A percentile compares a stretch with the other conserved stretches of the same genome.
These are phyloP conservation scores for Phylloscopus trochiloides DNA, from an alignment of 2,113 vertebrate species.

Conservation along the genomic window DNA sequence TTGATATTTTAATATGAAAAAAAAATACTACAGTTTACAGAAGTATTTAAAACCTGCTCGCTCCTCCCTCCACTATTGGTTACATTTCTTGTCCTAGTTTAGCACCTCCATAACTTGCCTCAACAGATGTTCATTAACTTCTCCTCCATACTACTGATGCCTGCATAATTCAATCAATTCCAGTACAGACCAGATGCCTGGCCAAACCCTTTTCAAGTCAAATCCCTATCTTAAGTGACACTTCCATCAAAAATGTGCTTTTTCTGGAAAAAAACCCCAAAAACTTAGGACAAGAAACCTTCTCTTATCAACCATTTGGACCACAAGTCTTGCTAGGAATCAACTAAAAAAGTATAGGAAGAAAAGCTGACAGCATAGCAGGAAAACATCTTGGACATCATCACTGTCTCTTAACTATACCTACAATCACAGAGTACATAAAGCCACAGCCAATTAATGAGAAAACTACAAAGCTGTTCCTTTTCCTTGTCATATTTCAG, in stretches of 20 bases:
- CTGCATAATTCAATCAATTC: not conserved
- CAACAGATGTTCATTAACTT: not conserved
- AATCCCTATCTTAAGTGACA: not conserved
- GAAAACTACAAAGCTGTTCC: not conserved
- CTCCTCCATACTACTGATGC: not conserved
- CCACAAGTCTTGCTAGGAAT: not conserved
- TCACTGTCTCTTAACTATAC: not conserved
- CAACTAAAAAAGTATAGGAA: not conserved
- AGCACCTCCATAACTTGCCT: not conserved
- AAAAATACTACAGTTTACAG: not conserved
- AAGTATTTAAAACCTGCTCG: not conserved
- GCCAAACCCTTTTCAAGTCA: not conserved
- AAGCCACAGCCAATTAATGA: not conserved
- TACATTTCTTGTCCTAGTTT: not conserved
- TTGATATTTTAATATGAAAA: not conserved
- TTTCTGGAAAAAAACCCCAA: not conserved
- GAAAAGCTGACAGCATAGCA: not conserved
- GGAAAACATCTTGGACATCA: not conserved
- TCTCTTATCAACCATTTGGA: not conserved
- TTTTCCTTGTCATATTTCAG: not conserved
- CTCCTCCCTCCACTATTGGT: not conserved
- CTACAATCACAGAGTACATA: not conserved
- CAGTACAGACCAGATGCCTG: not conserved
- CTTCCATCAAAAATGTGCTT: not conserved
- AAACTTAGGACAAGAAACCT: not conserved